Evolutionary conservation across 2,888 invertebrate species (phyloP), one percentile per base, ranked within the genome.

Genomic region (Asteroscopus sphinx): DNA sequence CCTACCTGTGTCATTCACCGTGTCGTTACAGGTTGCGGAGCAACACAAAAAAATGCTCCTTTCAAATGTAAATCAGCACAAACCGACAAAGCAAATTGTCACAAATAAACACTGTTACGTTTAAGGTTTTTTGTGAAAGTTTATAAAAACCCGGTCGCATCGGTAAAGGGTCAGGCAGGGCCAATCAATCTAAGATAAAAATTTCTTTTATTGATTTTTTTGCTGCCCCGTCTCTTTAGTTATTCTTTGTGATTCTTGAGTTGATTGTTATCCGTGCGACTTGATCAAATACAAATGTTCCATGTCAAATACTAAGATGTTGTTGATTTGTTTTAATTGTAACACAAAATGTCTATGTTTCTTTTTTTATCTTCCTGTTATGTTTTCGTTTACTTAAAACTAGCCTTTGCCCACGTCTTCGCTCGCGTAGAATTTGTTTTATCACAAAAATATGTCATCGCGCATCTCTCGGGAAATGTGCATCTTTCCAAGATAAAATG

Each of bases 61-160:
- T 93, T 94, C 89, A 93, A 93, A 94, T 94, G 93, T 92, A 93
- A 94, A 94, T 94, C 89, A 84, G 86, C 83, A 88, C 82, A 85
- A 89, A 91, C 94, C 94, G 94, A 93, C 94, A 94, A 94, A 94
- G 94, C 93, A 94, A 94, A 94, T 94, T 94, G 93, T 93, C 94
- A 93, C 93, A 94, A 94, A 94, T 93, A 94, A 93, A 93, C 94
- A 93, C 87, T 86, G 92, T 91, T 93, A 89, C 91, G 86, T 90
- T 89, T 85, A 77, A 68, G 83, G 88, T 92, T 92, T 80, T 92
- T 90, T 92, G 83, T 88, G 84, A 89, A 90, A 89, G 88, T 83
- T 73, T 81, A 90, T 81, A 93, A 92, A 92, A 93, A 91, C 83
- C 71, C 69, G 81, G 80, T 87, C 86, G 86, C 88, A 88, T 85